These are phyloP conservation scores for Eleginops maclovinus DNA, from an alignment of 2,113 vertebrate species.

Conservation along the genomic window DNA sequence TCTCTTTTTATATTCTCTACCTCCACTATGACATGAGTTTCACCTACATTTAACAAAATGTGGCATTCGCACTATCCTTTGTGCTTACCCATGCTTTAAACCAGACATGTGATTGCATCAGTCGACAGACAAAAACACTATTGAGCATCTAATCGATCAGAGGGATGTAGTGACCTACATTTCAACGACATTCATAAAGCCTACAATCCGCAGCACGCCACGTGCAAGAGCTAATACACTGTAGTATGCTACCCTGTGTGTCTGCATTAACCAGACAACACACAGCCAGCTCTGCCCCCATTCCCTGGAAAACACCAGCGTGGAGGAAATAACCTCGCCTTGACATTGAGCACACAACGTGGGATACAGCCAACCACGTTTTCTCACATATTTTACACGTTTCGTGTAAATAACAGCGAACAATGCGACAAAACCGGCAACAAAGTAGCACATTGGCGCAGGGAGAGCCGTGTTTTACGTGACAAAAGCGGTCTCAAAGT, in stretches of 20 bases:
- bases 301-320: slow-evolving; percentile 70
- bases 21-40: background rate
- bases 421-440: background rate
- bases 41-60: background rate
- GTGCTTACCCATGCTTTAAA: background rate
- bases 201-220: slow-evolving; percentile 36
- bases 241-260: slow-evolving; percentile 3
- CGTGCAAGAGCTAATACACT: slow-evolving; percentile 41
- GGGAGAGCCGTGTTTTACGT: background rate
- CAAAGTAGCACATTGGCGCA: background rate
- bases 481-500: slow-evolving; percentile 62
- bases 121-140: background rate
- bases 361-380: slow-evolving; percentile 19
- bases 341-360: slow-evolving; percentile 79
- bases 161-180: slow-evolving; percentile 43
- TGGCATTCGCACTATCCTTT: background rate
- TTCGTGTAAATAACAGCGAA: background rate
- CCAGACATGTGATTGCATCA: background rate
- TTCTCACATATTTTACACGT: background rate
- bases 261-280: slow-evolving; percentile 44
- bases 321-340: slow-evolving; percentile 70
- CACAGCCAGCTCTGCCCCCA: slow-evolving; percentile 19
- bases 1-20: background rate
- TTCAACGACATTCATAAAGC: slow-evolving; percentile 7
- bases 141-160: background rate